phyloP scores from a whole-genome alignment of 2,113 vertebrate species.

The Struthio camelus region DNA sequence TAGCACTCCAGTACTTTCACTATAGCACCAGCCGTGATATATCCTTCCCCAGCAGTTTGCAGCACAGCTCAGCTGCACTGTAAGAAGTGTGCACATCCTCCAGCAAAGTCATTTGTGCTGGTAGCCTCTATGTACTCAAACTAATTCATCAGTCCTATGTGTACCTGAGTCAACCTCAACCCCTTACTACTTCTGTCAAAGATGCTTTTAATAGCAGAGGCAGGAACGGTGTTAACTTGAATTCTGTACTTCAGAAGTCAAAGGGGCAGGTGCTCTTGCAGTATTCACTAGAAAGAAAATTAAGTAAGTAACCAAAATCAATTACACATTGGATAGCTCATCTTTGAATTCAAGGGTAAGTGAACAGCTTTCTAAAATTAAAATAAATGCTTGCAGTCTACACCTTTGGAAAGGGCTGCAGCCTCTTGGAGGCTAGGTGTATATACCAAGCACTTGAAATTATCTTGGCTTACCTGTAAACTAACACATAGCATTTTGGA shows the following conservation, averaged over 20 bases:
- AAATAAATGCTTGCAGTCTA: background rate
- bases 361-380: background rate
- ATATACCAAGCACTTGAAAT: background rate
- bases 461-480: background rate
- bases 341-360: background rate
- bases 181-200: background rate
- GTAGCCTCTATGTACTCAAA: background rate
- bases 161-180: background rate
- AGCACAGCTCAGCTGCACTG: background rate
- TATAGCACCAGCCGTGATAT: background rate
- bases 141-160: background rate
- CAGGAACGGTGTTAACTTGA: background rate
- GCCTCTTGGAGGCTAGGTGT: background rate
- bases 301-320: background rate
- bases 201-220: background rate
- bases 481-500: background rate
- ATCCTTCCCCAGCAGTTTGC: background rate
- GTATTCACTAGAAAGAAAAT: background rate
- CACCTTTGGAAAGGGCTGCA: background rate
- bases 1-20: background rate
- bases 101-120: background rate
- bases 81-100: background rate
- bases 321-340: background rate
- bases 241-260: background rate
- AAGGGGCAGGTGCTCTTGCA: background rate